Conservation (phyloP, 1,140 invertebrate species). For the Aphis gossypii region DNA sequence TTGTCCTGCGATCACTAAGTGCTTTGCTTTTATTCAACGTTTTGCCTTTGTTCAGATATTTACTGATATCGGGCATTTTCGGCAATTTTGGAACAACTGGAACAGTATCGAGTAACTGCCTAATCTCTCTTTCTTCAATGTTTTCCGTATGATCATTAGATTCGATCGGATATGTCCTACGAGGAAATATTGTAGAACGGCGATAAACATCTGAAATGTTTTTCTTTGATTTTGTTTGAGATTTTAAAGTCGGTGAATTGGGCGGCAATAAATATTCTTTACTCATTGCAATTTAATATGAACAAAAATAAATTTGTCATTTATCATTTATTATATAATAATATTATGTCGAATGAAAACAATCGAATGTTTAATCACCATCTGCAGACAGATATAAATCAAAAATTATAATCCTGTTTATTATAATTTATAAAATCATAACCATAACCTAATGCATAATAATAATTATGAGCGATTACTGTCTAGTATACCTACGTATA, state of each 20-base stretch:
- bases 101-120: conserved; percentile 19
- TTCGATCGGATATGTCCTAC: not conserved
- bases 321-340: not conserved
- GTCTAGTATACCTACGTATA: not conserved
- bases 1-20: not conserved
- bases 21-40: not conserved
- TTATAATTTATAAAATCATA: not conserved
- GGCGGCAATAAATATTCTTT: conserved; percentile 11
- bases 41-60: conserved; percentile 29
- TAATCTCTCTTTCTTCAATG: conserved; percentile 6
- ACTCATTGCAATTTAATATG: not conserved
- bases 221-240: not conserved
- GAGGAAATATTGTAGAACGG: not conserved
- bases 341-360: not conserved
- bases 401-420: not conserved
- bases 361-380: not conserved
- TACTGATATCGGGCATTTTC: conserved; percentile 47
- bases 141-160: not conserved
- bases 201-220: not conserved
- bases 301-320: not conserved
- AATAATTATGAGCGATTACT: not conserved
- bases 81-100: conserved; percentile 34
- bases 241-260: not conserved
- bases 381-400: not conserved
- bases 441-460: not conserved